phyloP scores from a whole-genome alignment of 2,113 vertebrate genomes.

The Oenanthe melanoleuca region DNA sequence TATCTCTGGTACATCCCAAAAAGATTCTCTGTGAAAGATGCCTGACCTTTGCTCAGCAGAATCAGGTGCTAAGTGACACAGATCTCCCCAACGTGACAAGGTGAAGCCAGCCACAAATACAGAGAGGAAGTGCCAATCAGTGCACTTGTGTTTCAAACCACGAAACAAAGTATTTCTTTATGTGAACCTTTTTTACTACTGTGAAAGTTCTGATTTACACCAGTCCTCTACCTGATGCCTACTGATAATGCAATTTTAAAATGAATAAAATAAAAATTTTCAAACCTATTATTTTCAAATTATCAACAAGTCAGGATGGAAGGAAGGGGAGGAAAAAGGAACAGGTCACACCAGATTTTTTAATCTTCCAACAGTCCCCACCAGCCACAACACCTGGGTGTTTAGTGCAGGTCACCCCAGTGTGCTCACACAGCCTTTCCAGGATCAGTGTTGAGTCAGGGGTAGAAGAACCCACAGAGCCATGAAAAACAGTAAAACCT shows the following conservation, averaged over 20 bases:
- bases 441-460: neutral
- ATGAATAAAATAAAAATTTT: neutral
- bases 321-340: neutral
- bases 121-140: neutral
- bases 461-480: neutral
- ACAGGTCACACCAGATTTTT: neutral
- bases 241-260: neutral
- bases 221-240: neutral
- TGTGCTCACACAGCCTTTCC: slow-evolving; percentile 29
- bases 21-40: neutral
- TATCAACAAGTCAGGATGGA: too few species aligned
- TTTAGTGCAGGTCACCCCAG: slow-evolving; percentile 52
- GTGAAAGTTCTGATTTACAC: neutral
- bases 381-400: slow-evolving; percentile 18
- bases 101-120: neutral
- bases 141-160: neutral
- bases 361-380: neutral
- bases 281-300: neutral
- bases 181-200: neutral
- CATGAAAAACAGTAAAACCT: neutral
- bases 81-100: neutral
- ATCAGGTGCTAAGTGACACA: neutral
- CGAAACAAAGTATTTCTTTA: neutral
- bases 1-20: neutral
- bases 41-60: neutral